Base-by-base conservation (phyloP, 2,888 invertebrate genomes). In the Euzetes globulus region DNA sequence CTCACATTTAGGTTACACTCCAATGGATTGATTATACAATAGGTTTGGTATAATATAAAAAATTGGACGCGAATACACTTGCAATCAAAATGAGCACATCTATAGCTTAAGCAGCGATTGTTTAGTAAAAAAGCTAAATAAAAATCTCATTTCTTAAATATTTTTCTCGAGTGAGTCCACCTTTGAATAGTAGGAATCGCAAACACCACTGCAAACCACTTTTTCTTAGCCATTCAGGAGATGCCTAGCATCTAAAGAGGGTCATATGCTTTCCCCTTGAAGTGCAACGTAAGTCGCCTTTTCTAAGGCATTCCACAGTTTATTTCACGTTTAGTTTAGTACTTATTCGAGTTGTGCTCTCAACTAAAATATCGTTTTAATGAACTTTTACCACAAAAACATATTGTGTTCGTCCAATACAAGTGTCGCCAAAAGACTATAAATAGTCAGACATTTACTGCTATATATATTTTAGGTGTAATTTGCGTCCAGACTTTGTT, bases 171-270 rank as follows among this genome's bases (percentile, higher is more conserved):
- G 68, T 68, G 13, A 63, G 33, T 29, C 41, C 41, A 68, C 68
- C 68, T 68, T 68, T 33, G n/a, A 19, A 6, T 60, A 25, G 27
- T 22, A 22, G n/a, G 45, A 9, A 45, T 68, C n/a, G 68, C 22
- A 68, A 45, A 68, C 41, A 37, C 37, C 41, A 68, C 45, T 68
- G 68, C 17, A 68, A 68, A 68, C 68, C 68, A 68, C 68, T 68
- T 68, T 68, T 68, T 68, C 68, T 68, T 68, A 68, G 41, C 45
- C 45, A 45, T 17, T 68, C 11, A 37, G 68, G 41, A n/a, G 68
- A 68, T 37, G 55, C 55, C n/a, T 55, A 9, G 55, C 55, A 55
- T 68, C 17, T 22, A 68, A 68, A 68, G 41, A 41, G 41, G 41
- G 37, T 37, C 41, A 68, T 60, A 29, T 63, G 63, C 63, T 63